Base-by-base conservation (phyloP, 1,140 invertebrate species). In the Dendroctonus ponderosae region DNA sequence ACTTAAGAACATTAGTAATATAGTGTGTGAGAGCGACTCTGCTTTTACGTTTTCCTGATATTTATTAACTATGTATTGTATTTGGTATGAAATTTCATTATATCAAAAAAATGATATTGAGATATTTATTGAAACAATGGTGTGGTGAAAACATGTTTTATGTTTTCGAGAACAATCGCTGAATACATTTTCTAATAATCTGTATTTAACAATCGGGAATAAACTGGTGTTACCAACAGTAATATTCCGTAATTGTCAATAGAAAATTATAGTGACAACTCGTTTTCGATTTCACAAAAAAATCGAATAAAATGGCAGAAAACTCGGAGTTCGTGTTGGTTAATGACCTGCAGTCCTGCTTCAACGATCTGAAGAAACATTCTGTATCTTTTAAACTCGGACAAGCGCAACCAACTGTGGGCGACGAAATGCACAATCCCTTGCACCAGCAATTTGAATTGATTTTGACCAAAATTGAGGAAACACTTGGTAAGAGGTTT, bases 331-430 rank as follows among this genome's bases (percentile, higher is more conserved):
- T 39, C 0, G 14, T 14, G 5, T 50, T 62, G 9, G 7, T 60
- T 5, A 39, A 44, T 26, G 66, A 68, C 2, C 60, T 68, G 7
- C 60, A 68, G 48, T 46, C n/a, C 6, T 68, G 44, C 51, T 68
- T 62, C 40, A 68, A 62, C 43, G 66, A 63, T 6, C 41, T 68
- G 37, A 68, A 68, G 38, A 68, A 57, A 37, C 53, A 62, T 41
- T 68, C 66, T 6, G 26, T 68, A 14, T 62, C 60, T 14, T 68
- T 58, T 54, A 68, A 68, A 37, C 44, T 68, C 8, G 66, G 60
- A 39, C 39, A 9, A 15, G 41, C 26, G 2, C 44, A 56, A 8
- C 39, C 42, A 50, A 68, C 44, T 39, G 53, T 40, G 9, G 66
- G 66, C 7, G 66, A 62, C 39, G 66, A 68, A 38, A 14, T 50